Evolutionary conservation across 2,888 invertebrate genomes (phyloP), one percentile per base, ranked within the genome.

Genomic region (Odontocerum albicorne): DNA sequence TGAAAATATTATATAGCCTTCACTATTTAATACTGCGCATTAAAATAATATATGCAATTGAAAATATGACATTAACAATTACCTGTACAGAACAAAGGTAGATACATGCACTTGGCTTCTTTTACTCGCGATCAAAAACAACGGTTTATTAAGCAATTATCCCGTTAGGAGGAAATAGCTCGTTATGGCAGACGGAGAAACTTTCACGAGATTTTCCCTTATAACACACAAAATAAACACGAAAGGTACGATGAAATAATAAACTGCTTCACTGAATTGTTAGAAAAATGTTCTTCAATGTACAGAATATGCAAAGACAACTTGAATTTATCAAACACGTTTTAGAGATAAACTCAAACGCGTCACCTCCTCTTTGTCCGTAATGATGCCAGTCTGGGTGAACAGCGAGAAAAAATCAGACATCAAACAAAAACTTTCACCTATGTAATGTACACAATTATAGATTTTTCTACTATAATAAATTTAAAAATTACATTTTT

Each of bases 81-180:
- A 78, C 77, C 77, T 77, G 76, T 68, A 74, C 76, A 74, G 74
- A 76, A 75, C 77, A 75, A 71, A 70, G 72, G 73, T 75, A 78
- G 77, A 78, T 78, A 75, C 78, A 78, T 78, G 77, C 78, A 78
- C 78, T 77, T 77, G 73, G 75, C 75, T 77, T 76, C 72, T 65
- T 69, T 72, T 72, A 75, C 77, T 77, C 74, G 72, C 72, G 39
- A 69, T 66, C 66, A 68, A 75, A 77, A 75, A 77, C 47, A 77
- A 75, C 74, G 55, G 72, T 70, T 70, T 67, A 49, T 70, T 68
- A 72, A 57, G 74, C 75, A 71, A 72, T 70, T 75, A 76, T 76
- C 77, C 77, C 77, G 77, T 77, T 76, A 75, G 44, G 21, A 35
- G 36, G 71, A 75, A 43, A 74, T 73, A 73, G 75, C 73, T 74